Base-by-base conservation (phyloP, 2,888 invertebrate species). In the Keiferia lycopersicella region DNA sequence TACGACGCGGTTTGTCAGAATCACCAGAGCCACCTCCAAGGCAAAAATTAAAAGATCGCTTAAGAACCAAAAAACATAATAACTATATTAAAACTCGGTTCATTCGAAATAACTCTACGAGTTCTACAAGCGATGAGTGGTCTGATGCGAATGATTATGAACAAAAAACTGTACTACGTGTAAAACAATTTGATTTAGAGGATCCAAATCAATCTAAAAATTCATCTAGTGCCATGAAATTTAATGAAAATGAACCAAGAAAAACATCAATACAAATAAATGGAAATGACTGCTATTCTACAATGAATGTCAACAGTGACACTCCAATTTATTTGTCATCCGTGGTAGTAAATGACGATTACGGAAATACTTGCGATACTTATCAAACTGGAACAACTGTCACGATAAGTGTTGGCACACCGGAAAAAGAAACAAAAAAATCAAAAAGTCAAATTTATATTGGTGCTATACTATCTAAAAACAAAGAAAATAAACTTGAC, bases 221-320 rank as follows among this genome's bases (percentile, higher is more conserved):
- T 64, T 69, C 69, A 65, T 76, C 73, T 72, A 73, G 79, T 30
- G 67, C 76, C n/a, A 71, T 78, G 66, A 80, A 82, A 63, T 75
- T 78, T 50, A 71, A 75, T 22, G 88, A 88, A 76, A 85, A 82
- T 67, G 91, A 92, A 67, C 84, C 88, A 12, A 89, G 93, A 73
- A 93, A 93, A 87, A 95, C 95, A 18, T 95, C 95, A 14, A 95
- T 96, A 73, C 91, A 95, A 91, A 96, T 96, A 76, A 95, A 91
- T 79, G 95, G 94, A 62, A 95, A 94, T 80, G 95, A 94, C 87
- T 96, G 93, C 85, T 96, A 95, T 77, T 95, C 95, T 58, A 95
- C 95, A 18, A 94, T 95, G 84, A 95, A 95, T 80, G 94, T 95
- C 1, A 94, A 92, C 72, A 94, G 93, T 75, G 94, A 95, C 74